These are phyloP conservation scores for Machaerirhynchus nigripectus DNA, from an alignment of 2,113 vertebrate species.

Conservation along the genomic window DNA sequence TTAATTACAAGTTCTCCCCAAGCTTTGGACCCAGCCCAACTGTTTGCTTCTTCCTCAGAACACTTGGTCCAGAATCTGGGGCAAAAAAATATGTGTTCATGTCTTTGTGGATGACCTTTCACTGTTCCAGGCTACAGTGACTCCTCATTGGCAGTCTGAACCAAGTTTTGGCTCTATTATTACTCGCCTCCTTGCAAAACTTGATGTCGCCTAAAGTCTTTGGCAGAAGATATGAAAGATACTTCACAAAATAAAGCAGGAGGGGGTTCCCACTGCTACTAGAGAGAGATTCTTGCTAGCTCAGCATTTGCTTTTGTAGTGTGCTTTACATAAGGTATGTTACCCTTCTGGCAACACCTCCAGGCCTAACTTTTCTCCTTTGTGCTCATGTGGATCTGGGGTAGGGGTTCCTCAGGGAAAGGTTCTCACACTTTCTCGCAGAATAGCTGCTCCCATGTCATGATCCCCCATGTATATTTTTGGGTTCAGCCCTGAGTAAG, in stretches of 20 bases:
- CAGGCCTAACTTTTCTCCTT: conserved; percentile 35
- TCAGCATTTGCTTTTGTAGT: conserved; percentile 52
- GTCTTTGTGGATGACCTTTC: conserved; percentile 41
- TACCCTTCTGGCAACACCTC: conserved; percentile 31
- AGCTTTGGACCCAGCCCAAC: conserved; percentile 6
- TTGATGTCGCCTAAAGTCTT: conserved; percentile 45
- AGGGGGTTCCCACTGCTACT: conserved; percentile 57
- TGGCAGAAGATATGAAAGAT: conserved; percentile 65
- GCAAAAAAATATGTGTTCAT: conserved; percentile 16
- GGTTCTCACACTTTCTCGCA: not conserved
- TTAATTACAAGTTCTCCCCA: conserved; percentile 42
- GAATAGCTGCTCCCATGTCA: not conserved
- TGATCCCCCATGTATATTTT: not conserved
- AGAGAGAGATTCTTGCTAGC: conserved; percentile 35
- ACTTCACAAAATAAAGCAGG: conserved; percentile 49
- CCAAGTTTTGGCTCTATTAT: conserved; percentile 34
- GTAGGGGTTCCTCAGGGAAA: not conserved
- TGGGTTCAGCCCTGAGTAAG: not conserved
- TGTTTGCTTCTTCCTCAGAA: conserved; percentile 27
- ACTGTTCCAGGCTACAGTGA: conserved; percentile 11
- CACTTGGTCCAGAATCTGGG: conserved; percentile 29
- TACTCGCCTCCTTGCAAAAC: conserved; percentile 36
- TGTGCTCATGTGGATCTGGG: conserved; percentile 4
- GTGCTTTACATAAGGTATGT: conserved; percentile 27
- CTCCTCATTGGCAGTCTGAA: conserved; percentile 25